Percentiles rank a stretch among this genome's conserved stretches.
These are phyloP conservation scores for Paralichthys olivaceus DNA, from an alignment of 2,113 vertebrate genomes.

Conservation along the genomic window DNA sequence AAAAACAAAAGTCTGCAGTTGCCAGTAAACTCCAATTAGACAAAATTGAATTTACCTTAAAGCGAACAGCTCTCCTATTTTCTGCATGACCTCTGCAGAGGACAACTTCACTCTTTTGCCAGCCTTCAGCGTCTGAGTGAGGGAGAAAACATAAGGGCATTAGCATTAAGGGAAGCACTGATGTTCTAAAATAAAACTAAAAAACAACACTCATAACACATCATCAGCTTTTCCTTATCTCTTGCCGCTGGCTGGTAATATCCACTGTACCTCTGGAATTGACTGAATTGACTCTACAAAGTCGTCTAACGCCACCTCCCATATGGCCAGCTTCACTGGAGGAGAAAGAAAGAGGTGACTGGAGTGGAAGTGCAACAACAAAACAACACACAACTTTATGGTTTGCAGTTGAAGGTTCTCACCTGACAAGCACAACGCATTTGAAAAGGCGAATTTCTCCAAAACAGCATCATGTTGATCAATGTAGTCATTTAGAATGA, in stretches of 20 bases:
- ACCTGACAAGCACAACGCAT: constrained; percentile 96
- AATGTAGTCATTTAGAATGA: constrained; percentile 86
- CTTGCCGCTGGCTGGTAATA: background rate
- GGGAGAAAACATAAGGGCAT: constrained; percentile 16
- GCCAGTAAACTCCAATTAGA: background rate
- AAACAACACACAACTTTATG: background rate
- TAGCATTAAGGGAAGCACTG: background rate
- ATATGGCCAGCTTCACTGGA: constrained; percentile 97
- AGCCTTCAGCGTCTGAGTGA: constrained; percentile 88
- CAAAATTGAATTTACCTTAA: constrained; percentile 85
- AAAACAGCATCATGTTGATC: constrained; percentile 86
- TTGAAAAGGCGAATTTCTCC: constrained; percentile 98
- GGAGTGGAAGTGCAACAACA: background rate
- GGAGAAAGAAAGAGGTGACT: constrained; percentile 22
- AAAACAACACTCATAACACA: constrained; percentile 24
- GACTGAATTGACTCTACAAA: constrained; percentile 98
- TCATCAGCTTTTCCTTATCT: constrained; percentile 33
- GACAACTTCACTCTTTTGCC: constrained; percentile 92
- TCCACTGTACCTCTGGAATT: constrained; percentile 91
- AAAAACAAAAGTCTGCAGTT: background rate
- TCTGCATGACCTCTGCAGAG: constrained; percentile 96
- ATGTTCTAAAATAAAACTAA: constrained; percentile 2
- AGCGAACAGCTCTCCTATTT: constrained; percentile 95
- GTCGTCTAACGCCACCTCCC: constrained; percentile 94
- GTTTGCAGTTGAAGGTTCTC: constrained; percentile 27